A percentile compares a stretch with the other conserved stretches of the same genome.
These are phyloP conservation scores for Hepsetus odoe DNA, from an alignment of 2,113 vertebrate species.

Conservation along the genomic window DNA sequence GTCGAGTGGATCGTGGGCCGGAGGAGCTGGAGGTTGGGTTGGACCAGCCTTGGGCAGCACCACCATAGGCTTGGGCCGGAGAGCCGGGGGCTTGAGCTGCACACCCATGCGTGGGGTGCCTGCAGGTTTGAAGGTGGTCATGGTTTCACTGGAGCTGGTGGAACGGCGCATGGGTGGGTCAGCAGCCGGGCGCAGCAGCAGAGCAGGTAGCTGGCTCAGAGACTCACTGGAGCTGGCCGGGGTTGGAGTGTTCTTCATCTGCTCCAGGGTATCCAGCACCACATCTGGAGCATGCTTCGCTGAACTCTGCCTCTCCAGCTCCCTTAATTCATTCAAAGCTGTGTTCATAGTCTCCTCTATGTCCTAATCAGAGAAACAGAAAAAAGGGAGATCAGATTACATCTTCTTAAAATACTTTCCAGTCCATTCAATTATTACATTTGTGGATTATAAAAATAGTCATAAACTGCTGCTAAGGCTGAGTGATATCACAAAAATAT, in stretches of 20 bases:
- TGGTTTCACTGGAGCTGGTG: constrained; percentile 90
- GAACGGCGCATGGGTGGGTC: constrained; percentile 90
- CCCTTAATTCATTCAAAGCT: constrained; percentile 92
- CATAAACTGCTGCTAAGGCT: not conserved
- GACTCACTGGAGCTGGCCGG: constrained; percentile 84
- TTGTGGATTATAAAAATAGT: not conserved
- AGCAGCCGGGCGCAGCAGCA: constrained; percentile 73
- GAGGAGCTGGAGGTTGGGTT: constrained; percentile 77
- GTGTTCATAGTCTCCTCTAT: constrained; percentile 99
- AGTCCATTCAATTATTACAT: not conserved
- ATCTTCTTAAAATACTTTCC: not conserved
- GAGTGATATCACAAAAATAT: not conserved
- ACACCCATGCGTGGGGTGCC: constrained; percentile 94
- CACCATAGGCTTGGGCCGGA: constrained; percentile 94
- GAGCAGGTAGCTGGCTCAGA: constrained; percentile 84
- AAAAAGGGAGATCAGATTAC: not conserved
- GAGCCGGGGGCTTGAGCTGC: constrained; percentile 92
- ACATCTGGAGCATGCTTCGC: constrained; percentile 94
- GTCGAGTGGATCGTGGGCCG: constrained; percentile 88
- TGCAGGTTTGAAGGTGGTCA: constrained; percentile 96
- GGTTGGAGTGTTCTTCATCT: constrained; percentile 81
- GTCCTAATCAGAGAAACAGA: constrained; percentile 77
- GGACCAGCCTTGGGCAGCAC: constrained; percentile 86
- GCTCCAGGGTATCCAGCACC: constrained; percentile 96
- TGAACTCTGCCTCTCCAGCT: constrained; percentile 94